Evolutionary conservation across 2,113 vertebrate genomes (phyloP).

Genomic region (Syngnathoides biaculeatus): DNA sequence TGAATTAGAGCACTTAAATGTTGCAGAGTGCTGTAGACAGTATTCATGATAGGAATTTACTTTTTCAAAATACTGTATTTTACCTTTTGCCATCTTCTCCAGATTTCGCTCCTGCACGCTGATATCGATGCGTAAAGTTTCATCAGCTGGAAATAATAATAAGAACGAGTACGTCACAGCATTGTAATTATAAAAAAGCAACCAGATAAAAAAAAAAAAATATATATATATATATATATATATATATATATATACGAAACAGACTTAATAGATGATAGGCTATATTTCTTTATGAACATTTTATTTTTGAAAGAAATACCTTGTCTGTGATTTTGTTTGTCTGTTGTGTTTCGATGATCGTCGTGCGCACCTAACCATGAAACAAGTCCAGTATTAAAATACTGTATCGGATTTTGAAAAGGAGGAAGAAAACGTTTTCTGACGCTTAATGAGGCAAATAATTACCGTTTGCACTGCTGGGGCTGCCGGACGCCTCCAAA

Average conservation of each 20-base stretch:
- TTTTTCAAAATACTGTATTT: slow-evolving; percentile 34
- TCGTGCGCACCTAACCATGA: slow-evolving; percentile 47
- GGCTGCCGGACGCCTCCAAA: slow-evolving; percentile 59
- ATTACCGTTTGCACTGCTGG: slow-evolving; percentile 80
- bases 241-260: slow-evolving; percentile 2
- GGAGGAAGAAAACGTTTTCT: too few species aligned
- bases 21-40: not conserved
- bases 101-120: slow-evolving; percentile 84
- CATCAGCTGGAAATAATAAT: slow-evolving; percentile 81
- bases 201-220: slow-evolving; percentile 3
- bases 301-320: too few species aligned
- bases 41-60: not conserved
- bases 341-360: slow-evolving; percentile 75
- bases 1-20: too few species aligned
- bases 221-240: not conserved
- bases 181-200: not conserved
- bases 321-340: slow-evolving; percentile 82
- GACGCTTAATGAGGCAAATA: slow-evolving; percentile 2
- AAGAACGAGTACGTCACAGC: too few species aligned
- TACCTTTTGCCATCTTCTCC: slow-evolving; percentile 94
- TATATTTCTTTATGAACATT: not conserved
- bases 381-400: slow-evolving; percentile 1
- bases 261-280: not conserved
- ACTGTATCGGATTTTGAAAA: not conserved
- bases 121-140: slow-evolving; percentile 79